phyloP scores from a whole-genome alignment of 2,113 vertebrate genomes.

The Murina feae region DNA sequence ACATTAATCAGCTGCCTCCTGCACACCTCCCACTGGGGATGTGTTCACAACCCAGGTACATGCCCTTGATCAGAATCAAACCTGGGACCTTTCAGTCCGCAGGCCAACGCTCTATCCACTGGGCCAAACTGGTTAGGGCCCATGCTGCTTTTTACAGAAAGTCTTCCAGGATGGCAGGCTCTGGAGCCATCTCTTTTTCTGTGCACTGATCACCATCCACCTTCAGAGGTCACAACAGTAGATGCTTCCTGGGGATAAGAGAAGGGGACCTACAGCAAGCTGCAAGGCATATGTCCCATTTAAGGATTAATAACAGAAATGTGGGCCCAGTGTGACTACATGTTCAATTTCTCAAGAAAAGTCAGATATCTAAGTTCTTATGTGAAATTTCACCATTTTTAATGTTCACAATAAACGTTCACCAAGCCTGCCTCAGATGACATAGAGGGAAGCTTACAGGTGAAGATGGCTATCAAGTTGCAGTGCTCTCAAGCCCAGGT shows the following conservation, averaged over 20 bases:
- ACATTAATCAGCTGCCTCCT: too few species aligned
- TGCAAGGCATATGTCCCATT: neutral
- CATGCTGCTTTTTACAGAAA: neutral
- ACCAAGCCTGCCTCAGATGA: neutral
- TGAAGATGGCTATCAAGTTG: neutral
- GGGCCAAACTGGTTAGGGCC: too few species aligned
- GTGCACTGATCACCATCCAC: neutral
- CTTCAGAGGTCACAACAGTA: neutral
- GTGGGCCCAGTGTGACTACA: neutral
- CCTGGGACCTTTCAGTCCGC: too few species aligned
- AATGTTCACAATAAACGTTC: neutral
- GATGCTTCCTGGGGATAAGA: neutral
- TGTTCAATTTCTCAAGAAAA: slow-evolving; percentile 7
- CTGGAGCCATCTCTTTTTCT: neutral
- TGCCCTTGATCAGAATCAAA: too few species aligned
- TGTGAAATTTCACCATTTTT: neutral
- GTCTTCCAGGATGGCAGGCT: neutral
- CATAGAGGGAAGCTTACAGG: neutral
- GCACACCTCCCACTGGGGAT: too few species aligned
- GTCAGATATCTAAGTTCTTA: neutral
- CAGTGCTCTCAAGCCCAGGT: neutral
- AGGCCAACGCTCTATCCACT: too few species aligned
- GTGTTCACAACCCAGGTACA: too few species aligned
- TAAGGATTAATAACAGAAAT: neutral
- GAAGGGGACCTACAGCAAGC: neutral